phyloP scores from a whole-genome alignment of 1,140 invertebrate genomes.

The Arctopsyche grandis region DNA sequence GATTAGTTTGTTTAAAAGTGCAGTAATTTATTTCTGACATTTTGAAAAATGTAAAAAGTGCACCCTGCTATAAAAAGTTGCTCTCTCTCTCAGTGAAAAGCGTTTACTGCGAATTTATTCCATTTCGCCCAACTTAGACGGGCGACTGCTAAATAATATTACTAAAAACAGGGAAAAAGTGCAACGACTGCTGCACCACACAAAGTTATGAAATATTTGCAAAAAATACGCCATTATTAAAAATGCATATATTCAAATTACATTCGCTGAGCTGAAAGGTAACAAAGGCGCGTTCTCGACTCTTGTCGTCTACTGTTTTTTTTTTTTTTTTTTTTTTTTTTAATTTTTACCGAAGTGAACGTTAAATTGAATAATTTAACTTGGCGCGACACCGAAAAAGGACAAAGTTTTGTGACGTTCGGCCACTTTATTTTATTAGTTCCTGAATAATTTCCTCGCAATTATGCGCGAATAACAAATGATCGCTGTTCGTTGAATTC shows the following conservation, averaged over 20 bases:
- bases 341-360: not conserved
- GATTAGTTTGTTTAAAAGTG: no score
- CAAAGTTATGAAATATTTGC: not conserved
- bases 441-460: constrained; percentile 17
- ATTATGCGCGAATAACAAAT: constrained; percentile 11
- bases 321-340: no score
- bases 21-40: not conserved
- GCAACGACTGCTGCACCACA: not conserved
- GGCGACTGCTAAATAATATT: not conserved
- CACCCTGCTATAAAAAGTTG: not conserved
- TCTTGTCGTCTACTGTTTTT: no score
- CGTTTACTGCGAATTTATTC: constrained; percentile 5
- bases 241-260: constrained; percentile 15
- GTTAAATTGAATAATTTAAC: constrained; percentile 21
- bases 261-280: not conserved
- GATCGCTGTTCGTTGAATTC: not conserved
- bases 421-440: constrained; percentile 17
- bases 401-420: constrained; percentile 14
- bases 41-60: not conserved
- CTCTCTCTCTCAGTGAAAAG: not conserved
- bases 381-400: not conserved
- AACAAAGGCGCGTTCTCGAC: no score
- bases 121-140: constrained; percentile 8
- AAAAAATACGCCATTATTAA: constrained; percentile 3
- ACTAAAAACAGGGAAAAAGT: not conserved